Evolutionary conservation across 1,140 invertebrate species (phyloP).

Genomic region (Zaprionus africanus): DNA sequence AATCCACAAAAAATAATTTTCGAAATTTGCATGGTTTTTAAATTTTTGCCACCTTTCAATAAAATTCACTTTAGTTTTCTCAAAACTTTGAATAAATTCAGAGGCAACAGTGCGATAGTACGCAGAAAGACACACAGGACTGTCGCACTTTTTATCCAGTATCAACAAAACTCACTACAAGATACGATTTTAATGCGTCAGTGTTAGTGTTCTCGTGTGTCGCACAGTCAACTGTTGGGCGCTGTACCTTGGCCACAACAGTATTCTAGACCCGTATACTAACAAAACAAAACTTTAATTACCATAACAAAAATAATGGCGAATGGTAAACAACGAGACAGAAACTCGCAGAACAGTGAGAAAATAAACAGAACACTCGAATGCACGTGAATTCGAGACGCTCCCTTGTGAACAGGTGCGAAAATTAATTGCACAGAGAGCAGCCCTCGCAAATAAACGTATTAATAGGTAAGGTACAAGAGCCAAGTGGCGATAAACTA

Average conservation of each 20-base stretch:
- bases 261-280: conserved; percentile 18
- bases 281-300: conserved; percentile 53
- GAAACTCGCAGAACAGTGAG: conserved; percentile 62
- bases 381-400: conserved; percentile 47
- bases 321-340: conserved; percentile 50
- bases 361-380: conserved; percentile 64
- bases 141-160: conserved; percentile 11
- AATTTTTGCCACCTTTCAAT: not conserved
- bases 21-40: not conserved
- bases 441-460: conserved; percentile 42
- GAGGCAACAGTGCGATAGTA: not conserved
- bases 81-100: not conserved
- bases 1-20: not conserved
- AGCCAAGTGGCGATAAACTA: conserved; percentile 44
- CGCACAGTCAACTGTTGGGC: not conserved
- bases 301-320: conserved; percentile 61
- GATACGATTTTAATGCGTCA: conserved; percentile 7
- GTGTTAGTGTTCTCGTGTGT: conserved; percentile 5
- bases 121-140: conserved; percentile 11
- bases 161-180: conserved; percentile 19
- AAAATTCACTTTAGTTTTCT: not conserved
- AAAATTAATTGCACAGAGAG: conserved; percentile 58
- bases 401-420: conserved; percentile 57
- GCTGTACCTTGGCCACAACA: not conserved
- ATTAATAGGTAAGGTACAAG: conserved; percentile 45